These are phyloP conservation scores for Macropis europaea DNA, from an alignment of 2,888 invertebrate species.

Conservation along the genomic window DNA sequence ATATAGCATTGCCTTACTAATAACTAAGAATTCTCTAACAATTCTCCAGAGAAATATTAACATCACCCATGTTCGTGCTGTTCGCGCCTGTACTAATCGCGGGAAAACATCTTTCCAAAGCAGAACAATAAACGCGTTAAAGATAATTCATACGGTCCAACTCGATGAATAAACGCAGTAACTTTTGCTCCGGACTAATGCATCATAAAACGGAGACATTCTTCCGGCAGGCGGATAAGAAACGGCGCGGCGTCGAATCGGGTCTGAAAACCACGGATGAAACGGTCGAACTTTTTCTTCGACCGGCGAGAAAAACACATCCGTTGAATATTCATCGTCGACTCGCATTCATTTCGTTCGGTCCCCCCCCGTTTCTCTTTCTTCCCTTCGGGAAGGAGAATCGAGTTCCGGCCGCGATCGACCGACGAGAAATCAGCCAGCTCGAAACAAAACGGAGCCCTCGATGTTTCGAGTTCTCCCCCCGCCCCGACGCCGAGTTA, in stretches of 20 bases:
- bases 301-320: slow-evolving; percentile 4
- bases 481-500: background rate
- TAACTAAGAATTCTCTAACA: too few species aligned
- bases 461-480: slow-evolving; percentile 3
- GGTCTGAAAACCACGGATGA: background rate
- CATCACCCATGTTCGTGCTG: background rate
- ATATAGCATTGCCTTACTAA: too few species aligned
- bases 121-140: too few species aligned
- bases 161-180: too few species aligned
- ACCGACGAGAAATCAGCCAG: slow-evolving; percentile 5
- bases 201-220: background rate
- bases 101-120: too few species aligned
- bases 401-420: background rate
- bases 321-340: slow-evolving; percentile 37
- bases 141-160: too few species aligned
- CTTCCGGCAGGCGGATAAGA: slow-evolving; percentile 5
- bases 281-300: slow-evolving; percentile 7
- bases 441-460: background rate
- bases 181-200: background rate
- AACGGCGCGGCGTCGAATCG: background rate
- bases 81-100: too few species aligned
- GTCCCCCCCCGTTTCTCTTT: slow-evolving; percentile 9
- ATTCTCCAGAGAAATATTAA: too few species aligned
- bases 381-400: slow-evolving; percentile 12
- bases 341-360: slow-evolving; percentile 21